Conservation (phyloP, 2,113 vertebrate species). For the Leptobrachium leishanense region DNA sequence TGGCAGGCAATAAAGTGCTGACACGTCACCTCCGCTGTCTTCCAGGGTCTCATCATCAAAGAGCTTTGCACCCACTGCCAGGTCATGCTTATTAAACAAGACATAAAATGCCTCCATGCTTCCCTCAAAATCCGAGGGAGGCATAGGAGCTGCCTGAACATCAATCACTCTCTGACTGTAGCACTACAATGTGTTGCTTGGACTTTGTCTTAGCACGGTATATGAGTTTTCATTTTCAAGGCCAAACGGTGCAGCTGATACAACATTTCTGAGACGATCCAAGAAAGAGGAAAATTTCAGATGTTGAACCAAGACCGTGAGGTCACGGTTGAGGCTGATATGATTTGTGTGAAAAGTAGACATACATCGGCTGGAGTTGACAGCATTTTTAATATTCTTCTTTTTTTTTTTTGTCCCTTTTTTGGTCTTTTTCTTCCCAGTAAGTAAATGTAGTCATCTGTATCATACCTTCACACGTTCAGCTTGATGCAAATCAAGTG, state of each 20-base stretch:
- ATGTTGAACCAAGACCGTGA: not conserved
- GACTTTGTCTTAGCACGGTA: not conserved
- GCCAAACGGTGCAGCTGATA: not conserved
- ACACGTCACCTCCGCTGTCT: not conserved
- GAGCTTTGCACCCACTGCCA: not conserved
- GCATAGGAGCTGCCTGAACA: not conserved
- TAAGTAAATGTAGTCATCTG: too few relatives aligned
- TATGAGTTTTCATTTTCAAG: not conserved
- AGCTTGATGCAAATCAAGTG: too few relatives aligned
- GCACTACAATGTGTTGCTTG: not conserved
- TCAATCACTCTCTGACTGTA: not conserved
- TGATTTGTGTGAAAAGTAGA: not conserved
- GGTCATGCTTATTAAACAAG: constrained; percentile 2
- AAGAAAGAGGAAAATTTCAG: not conserved
- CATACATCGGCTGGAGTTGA: not conserved
- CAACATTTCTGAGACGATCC: not conserved
- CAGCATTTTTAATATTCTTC: not conserved
- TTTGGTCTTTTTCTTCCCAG: too few relatives aligned
- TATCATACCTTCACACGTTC: too few relatives aligned
- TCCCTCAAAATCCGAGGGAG: not conserved
- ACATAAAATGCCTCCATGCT: not conserved
- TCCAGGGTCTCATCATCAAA: not conserved
- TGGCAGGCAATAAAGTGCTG: not conserved
- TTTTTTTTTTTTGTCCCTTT: too few relatives aligned
- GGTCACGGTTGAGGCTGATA: not conserved